Conservation (phyloP, 2,797 vertebrate species). For the Enteromius radiatus region DNA sequence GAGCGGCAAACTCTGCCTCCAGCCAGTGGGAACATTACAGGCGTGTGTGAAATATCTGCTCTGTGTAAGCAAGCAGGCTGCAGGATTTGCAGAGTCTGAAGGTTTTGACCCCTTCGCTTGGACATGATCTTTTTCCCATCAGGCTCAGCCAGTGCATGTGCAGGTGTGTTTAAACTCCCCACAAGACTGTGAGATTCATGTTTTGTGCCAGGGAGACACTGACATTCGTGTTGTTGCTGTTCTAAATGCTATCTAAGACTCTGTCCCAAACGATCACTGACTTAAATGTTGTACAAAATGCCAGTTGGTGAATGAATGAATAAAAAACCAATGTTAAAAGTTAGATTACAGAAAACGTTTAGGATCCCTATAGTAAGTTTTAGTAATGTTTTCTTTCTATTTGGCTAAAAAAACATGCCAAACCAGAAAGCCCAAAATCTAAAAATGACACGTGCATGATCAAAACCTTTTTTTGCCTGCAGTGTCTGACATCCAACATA, state of each 20-base stretch:
- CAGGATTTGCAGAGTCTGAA: slow-evolving; percentile 22
- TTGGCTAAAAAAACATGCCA: too few relatives aligned
- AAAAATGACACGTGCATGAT: too few relatives aligned
- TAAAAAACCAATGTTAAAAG: background rate
- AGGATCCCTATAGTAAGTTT: too few relatives aligned
- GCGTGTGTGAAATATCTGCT: slow-evolving; percentile 39
- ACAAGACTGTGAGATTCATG: slow-evolving; percentile 24
- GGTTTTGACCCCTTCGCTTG: background rate
- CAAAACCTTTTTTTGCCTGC: too few relatives aligned
- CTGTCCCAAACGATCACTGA: background rate
- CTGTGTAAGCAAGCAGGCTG: slow-evolving; percentile 19
- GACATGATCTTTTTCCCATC: background rate
- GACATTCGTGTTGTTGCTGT: background rate
- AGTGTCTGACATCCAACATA: too few relatives aligned
- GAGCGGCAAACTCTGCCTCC: slow-evolving; percentile 2
- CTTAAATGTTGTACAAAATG: background rate
- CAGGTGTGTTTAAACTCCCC: slow-evolving; percentile 29
- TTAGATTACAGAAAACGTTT: too few relatives aligned
- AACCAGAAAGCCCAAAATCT: too few relatives aligned
- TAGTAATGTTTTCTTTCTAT: too few relatives aligned
- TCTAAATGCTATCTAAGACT: background rate
- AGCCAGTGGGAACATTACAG: slow-evolving; percentile 38
- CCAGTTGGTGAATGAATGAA: slow-evolving; percentile 5
- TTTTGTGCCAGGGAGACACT: background rate
- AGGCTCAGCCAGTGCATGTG: background rate